Percentiles rank a stretch among this genome's conserved stretches.
Conservation (phyloP, 2,888 invertebrate genomes). For the Nowickia ferox region DNA sequence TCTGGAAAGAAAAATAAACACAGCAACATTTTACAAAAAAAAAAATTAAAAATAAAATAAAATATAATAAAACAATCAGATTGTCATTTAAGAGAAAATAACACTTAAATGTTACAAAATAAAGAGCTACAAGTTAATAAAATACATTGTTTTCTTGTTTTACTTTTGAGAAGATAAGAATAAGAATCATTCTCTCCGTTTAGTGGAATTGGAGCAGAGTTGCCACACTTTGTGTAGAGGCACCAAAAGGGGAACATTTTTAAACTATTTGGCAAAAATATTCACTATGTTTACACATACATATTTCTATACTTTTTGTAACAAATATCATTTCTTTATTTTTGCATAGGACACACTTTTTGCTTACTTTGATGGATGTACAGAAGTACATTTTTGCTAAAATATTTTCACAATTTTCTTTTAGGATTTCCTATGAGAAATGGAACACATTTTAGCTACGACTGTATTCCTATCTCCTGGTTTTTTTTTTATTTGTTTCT, state of each 20-base stretch:
- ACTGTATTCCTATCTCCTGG: too few relatives aligned
- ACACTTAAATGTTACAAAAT: slow-evolving; percentile 9
- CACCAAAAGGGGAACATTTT: too few relatives aligned
- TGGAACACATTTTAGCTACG: too few relatives aligned
- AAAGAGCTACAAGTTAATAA: slow-evolving; percentile 37
- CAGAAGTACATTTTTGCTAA: too few relatives aligned
- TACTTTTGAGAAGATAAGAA: neutral
- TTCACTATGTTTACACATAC: too few relatives aligned
- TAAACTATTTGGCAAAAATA: neutral
- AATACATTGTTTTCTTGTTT: neutral
- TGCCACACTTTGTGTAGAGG: slow-evolving; percentile 11
- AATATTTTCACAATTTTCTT: too few relatives aligned
- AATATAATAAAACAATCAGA: slow-evolving; percentile 9
- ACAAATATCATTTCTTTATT: too few relatives aligned
- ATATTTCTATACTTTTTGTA: too few relatives aligned
- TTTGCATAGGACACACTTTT: too few relatives aligned
- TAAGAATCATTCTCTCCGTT: slow-evolving; percentile 24
- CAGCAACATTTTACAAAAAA: neutral
- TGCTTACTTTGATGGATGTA: too few relatives aligned
- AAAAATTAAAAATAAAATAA: neutral
- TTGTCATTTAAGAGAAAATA: slow-evolving; percentile 56
- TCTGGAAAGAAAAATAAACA: slow-evolving; percentile 41
- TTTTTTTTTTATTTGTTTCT: too few relatives aligned
- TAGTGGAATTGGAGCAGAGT: neutral
- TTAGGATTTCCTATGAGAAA: too few relatives aligned